Conservation (phyloP, 2,113 vertebrate genomes). For the Colossoma macropomum region DNA sequence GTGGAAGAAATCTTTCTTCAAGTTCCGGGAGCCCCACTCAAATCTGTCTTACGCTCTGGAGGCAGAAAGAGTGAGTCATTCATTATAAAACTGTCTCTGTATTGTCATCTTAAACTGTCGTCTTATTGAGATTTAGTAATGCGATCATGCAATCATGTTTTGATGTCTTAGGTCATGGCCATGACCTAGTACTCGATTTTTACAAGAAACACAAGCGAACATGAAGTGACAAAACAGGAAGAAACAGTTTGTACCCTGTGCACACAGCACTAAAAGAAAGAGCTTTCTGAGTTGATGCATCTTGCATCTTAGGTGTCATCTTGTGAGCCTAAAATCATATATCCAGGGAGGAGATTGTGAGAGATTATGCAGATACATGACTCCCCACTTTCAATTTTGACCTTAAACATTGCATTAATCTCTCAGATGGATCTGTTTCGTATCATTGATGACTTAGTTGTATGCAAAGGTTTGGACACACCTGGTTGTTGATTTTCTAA, state of each 20-base stretch:
- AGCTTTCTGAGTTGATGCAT: too few relatives aligned
- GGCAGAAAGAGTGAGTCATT: slow-evolving; percentile 73
- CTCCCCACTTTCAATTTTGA: too few relatives aligned
- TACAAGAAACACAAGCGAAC: not conserved
- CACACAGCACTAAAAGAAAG: too few relatives aligned
- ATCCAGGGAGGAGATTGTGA: too few relatives aligned
- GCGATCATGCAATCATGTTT: not conserved
- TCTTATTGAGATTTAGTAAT: not conserved
- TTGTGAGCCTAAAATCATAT: too few relatives aligned
- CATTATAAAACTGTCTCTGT: not conserved
- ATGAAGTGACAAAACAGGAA: too few relatives aligned
- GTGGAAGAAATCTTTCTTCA: slow-evolving; percentile 81
- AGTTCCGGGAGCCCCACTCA: slow-evolving; percentile 74
- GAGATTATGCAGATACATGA: too few relatives aligned
- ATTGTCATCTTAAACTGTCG: not conserved
- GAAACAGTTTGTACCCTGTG: not conserved
- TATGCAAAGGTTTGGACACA: too few relatives aligned
- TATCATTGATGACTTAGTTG: not conserved
- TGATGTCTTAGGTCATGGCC: not conserved
- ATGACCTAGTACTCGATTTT: not conserved
- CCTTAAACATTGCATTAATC: not conserved
- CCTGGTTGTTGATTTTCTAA: too few relatives aligned
- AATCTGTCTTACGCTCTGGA: slow-evolving; percentile 80
- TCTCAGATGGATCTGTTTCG: not conserved
- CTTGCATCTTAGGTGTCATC: too few relatives aligned